Conservation (phyloP, 2,797 vertebrate genomes). For the Danio kyathit region DNA sequence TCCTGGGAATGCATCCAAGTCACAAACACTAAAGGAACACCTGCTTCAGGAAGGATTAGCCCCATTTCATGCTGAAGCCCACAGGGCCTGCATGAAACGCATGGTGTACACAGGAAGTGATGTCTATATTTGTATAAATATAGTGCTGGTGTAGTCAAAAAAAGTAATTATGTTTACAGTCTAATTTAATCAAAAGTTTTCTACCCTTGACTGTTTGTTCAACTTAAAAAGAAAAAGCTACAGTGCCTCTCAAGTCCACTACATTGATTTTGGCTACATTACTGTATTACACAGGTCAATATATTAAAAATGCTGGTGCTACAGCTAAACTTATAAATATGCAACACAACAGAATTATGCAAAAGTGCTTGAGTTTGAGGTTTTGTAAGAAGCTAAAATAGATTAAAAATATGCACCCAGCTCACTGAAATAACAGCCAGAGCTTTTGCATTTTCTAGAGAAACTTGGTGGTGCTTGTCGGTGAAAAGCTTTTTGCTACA, state of each 20-base stretch:
- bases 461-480: neutral
- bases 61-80: conserved; percentile 24
- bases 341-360: conserved; percentile 13
- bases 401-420: neutral
- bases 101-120: neutral
- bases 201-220: conserved; percentile 20
- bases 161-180: conserved; percentile 18
- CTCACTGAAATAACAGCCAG: neutral
- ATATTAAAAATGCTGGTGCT: conserved; percentile 1
- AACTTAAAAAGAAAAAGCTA: neutral
- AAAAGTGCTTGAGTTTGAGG: neutral
- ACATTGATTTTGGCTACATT: conserved; percentile 69
- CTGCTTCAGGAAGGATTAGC: conserved; percentile 38
- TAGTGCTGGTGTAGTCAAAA: neutral
- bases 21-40: conserved; percentile 27
- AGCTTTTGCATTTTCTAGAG: neutral
- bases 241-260: conserved; percentile 61
- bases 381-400: conserved; percentile 5
- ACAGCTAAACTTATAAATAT: conserved; percentile 16
- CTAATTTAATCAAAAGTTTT: conserved; percentile 66
- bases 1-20: conserved; percentile 25
- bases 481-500: neutral
- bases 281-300: conserved; percentile 13
- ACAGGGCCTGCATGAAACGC: conserved; percentile 16
- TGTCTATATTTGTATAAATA: neutral